Evolutionary conservation across 2,888 invertebrate species (phyloP), one percentile per base, ranked within the genome.

Genomic region (Apamea monoglypha): DNA sequence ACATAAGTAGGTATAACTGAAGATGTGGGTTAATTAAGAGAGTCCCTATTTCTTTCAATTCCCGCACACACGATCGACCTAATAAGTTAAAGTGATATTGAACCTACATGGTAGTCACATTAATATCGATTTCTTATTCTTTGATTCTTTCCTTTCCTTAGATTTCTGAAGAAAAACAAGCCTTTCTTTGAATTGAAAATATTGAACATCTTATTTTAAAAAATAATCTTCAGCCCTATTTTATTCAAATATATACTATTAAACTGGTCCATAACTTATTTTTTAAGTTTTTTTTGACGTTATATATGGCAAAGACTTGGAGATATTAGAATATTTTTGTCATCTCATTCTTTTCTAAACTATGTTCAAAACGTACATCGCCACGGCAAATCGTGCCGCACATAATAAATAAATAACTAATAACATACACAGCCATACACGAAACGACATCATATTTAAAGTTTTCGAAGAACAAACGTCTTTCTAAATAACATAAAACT

Each of bases 21-120:
- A 61, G 72, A 85, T 72, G 76, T 70, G 63, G 74, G 85, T 77
- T 85, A 87, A 85, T 87, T 85, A 85, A 66, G 29, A 61, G 29
- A 69, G 74, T 14, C 72, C 76, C 72, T 81, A 80, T 84, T 85
- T 87, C 87, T 79, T 80, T 87, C 32, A 84, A 84, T 87, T 72
- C 61, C 40, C 81, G 56, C 66, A 73, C 74, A 85, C 72, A 63
- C 71, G 64, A 74, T 50, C 87, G 84, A 84, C 79, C 87, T 73
- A 72, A 75, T 84, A 84, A 74, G 63, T 78, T 74, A 83, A 72
- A 75, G 75, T 50, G n/a, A 50, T 78, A 84, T 82, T 59, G 63
- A 75, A 72, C 63, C 68, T 74, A 53, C 71, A 73, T 76, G 59
- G 72, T 56, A 40, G 18, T 47, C 18, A 56, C 66, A 61, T 71